phyloP scores from a whole-genome alignment of 2,113 vertebrate genomes.

The Ia io region DNA sequence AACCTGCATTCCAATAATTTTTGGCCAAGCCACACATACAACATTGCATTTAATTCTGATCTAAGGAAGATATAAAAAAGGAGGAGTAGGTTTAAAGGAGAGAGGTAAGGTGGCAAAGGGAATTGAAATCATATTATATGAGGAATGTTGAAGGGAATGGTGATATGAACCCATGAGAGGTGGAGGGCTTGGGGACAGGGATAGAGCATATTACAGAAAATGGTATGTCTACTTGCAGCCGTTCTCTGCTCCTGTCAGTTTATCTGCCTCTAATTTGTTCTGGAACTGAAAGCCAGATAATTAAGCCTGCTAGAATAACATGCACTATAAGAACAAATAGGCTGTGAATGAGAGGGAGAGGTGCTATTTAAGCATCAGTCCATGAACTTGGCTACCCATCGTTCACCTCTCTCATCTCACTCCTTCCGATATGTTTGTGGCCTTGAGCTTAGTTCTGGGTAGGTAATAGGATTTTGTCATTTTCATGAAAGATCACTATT shows the following conservation, averaged over 20 bases:
- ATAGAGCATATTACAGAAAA: too few relatives aligned
- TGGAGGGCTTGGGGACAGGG: not conserved
- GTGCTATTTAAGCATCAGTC: not conserved
- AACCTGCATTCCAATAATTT: not conserved
- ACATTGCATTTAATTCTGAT: not conserved
- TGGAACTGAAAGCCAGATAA: constrained; percentile 49
- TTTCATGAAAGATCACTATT: not conserved
- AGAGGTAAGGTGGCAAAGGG: not conserved
- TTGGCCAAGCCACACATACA: not conserved
- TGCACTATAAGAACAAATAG: not conserved
- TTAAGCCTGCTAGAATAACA: constrained; percentile 33
- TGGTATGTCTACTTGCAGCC: not conserved
- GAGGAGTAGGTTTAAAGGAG: not conserved
- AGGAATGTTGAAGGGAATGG: not conserved
- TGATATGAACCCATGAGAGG: not conserved
- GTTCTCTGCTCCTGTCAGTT: not conserved
- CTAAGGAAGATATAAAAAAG: not conserved
- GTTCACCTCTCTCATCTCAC: not conserved
- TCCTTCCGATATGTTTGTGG: not conserved
- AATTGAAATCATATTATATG: not conserved
- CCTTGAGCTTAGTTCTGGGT: not conserved
- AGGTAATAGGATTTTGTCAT: not conserved
- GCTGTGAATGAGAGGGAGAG: not conserved
- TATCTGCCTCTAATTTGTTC: constrained; percentile 32
- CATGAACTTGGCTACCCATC: not conserved